phyloP scores from a whole-genome alignment of 2,113 vertebrate genomes.

The Perca flavescens region DNA sequence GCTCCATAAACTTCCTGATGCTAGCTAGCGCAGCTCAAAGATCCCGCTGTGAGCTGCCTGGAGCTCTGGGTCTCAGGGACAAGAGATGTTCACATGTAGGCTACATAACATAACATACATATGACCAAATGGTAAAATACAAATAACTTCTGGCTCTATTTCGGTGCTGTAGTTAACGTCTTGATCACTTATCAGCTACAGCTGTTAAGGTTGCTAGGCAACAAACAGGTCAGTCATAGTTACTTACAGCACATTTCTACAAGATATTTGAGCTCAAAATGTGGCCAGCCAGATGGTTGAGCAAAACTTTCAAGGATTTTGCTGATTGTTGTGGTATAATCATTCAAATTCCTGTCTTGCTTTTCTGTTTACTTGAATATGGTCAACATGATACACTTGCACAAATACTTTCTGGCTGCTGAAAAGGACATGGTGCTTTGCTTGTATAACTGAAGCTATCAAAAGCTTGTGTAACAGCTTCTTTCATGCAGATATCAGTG shows the following conservation, averaged over 20 bases:
- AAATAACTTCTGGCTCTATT: too few relatives aligned
- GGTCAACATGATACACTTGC: neutral
- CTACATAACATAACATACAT: too few relatives aligned
- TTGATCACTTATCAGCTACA: too few relatives aligned
- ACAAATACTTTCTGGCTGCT: slow-evolving; percentile 2
- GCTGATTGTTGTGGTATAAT: neutral
- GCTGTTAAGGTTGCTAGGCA: too few relatives aligned
- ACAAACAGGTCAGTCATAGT: too few relatives aligned
- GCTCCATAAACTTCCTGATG: too few relatives aligned
- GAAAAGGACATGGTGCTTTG: slow-evolving; percentile 10
- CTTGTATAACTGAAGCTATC: slow-evolving; percentile 18
- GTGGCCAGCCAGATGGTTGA: neutral
- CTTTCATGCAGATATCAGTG: slow-evolving; percentile 36
- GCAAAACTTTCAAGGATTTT: neutral
- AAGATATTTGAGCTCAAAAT: neutral
- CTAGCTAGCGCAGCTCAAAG: too few relatives aligned
- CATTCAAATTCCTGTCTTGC: neutral
- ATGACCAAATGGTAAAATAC: too few relatives aligned
- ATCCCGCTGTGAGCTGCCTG: too few relatives aligned
- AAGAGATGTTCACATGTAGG: too few relatives aligned
- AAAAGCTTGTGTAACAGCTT: slow-evolving; percentile 32
- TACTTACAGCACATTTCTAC: neutral
- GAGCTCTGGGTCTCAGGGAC: too few relatives aligned
- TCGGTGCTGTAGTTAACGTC: too few relatives aligned
- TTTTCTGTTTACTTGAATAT: neutral